Evolutionary conservation across 2,888 invertebrate genomes (phyloP).

Genomic region (Scrobipalpa costella): DNA sequence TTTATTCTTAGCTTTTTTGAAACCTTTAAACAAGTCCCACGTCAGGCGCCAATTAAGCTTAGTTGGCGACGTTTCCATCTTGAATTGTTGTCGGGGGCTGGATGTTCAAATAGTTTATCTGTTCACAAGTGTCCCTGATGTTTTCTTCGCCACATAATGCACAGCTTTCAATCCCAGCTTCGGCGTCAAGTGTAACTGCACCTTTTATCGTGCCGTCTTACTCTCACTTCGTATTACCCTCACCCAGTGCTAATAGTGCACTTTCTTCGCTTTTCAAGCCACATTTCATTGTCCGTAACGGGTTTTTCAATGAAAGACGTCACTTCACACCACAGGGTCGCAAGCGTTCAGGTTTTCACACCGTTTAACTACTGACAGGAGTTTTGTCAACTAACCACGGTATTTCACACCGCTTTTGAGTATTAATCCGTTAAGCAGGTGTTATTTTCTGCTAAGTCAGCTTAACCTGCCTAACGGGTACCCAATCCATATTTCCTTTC

Average conservation of each 20-base stretch:
- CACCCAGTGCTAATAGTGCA: background rate
- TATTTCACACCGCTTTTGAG: background rate
- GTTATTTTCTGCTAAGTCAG: background rate
- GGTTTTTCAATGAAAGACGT: background rate
- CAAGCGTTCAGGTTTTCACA: background rate
- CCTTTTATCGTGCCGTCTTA: background rate
- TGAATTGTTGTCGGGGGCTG: background rate
- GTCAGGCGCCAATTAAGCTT: constrained; percentile 12
- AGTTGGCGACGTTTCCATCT: background rate
- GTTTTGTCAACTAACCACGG: background rate
- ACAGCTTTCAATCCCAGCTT: background rate
- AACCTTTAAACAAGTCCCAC: constrained; percentile 1
- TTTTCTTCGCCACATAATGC: background rate
- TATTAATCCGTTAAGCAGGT: background rate
- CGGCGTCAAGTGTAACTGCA: background rate
- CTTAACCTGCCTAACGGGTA: background rate
- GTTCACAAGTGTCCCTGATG: constrained; percentile 16
- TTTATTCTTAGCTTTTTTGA: background rate
- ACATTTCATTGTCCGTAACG: background rate
- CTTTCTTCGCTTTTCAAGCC: background rate
- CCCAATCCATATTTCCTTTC: background rate
- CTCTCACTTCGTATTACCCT: background rate
- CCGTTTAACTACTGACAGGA: background rate
- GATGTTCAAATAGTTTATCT: background rate
- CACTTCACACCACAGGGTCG: background rate